Evolutionary conservation across 2,888 invertebrate genomes (phyloP).

Genomic region (Cryptus armator): DNA sequence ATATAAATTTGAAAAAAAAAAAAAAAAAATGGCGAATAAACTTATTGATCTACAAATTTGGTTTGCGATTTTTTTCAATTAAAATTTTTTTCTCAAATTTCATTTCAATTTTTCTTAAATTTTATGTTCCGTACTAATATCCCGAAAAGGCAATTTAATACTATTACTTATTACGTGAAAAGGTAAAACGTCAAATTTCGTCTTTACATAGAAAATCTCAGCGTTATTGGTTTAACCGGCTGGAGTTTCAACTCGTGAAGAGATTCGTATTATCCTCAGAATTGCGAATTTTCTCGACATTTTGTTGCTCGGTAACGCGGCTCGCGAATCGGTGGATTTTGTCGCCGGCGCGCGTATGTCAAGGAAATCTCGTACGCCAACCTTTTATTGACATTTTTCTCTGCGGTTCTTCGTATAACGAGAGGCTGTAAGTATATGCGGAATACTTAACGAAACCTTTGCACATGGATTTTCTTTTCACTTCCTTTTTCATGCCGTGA

Average conservation of each 20-base stretch:
- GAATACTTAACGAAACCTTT: neutral
- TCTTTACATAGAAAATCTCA: neutral
- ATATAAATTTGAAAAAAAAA: too few relatives aligned
- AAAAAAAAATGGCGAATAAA: too few relatives aligned
- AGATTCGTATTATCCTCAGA: neutral
- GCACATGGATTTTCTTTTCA: neutral
- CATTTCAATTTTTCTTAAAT: too few relatives aligned
- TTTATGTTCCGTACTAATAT: too few relatives aligned
- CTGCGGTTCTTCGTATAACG: slow-evolving; percentile 3
- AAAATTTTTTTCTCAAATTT: too few relatives aligned
- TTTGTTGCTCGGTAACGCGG: neutral
- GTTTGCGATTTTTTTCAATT: too few relatives aligned
- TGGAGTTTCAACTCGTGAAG: neutral
- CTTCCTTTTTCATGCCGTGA: neutral
- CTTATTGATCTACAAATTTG: too few relatives aligned
- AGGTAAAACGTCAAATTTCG: neutral
- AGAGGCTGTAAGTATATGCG: neutral
- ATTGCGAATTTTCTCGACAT: neutral
- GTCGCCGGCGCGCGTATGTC: neutral
- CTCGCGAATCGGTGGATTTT: neutral
- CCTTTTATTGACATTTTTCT: neutral
- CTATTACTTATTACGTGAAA: neutral
- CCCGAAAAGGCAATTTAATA: too few relatives aligned
- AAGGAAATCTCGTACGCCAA: neutral
- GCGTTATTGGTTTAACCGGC: neutral